Evolutionary conservation across 2,113 vertebrate species (phyloP), one percentile per base, ranked within the genome.

Genomic region (Neogale vison): DNA sequence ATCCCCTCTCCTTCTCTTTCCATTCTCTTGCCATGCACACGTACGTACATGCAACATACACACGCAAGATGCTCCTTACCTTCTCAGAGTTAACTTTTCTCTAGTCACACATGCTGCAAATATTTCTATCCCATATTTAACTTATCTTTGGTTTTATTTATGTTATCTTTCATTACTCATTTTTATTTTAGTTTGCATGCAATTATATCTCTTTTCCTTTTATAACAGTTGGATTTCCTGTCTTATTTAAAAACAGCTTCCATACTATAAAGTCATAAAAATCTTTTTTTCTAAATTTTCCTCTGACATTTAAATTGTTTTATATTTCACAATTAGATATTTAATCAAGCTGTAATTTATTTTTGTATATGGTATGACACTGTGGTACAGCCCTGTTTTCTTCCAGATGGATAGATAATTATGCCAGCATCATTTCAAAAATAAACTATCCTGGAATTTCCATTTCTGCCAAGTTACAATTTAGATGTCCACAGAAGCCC

Each of bases 271-370:
- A 97, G 81, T 95, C 93, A 95, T 89, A 97, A 89, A 95, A 98
- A 90, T 94, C 67, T 79, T 96, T 97, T 93, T 92, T 95, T 93
- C 95, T 96, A 97, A 98, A 97, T 96, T 94, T 97, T 96, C 42
- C 74, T 96, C 96, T 97, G 96, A 97, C 96, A 97, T 98, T 98
- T 97, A 98, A 95, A 96, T 97, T 96, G 84, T 97, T 98, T 97
- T 95, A 88, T 97, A 97, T 95, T 97, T 98, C 98, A 97, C 97
- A 98, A 98, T 97, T 97, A 98, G 95, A 97, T 98, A 96, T 96
- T 97, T 97, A 94, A 97, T 97, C 96, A 92, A 97, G 95, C 96
- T 98, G 52, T 67, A 98, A 97, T 95, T 97, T 98, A 98, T 98
- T 98, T 98, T 96, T 88, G 94, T 97, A 93, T 98, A 94, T 93